Evolutionary conservation across 1,140 invertebrate genomes (phyloP).

Genomic region (Eupeodes corollae): DNA sequence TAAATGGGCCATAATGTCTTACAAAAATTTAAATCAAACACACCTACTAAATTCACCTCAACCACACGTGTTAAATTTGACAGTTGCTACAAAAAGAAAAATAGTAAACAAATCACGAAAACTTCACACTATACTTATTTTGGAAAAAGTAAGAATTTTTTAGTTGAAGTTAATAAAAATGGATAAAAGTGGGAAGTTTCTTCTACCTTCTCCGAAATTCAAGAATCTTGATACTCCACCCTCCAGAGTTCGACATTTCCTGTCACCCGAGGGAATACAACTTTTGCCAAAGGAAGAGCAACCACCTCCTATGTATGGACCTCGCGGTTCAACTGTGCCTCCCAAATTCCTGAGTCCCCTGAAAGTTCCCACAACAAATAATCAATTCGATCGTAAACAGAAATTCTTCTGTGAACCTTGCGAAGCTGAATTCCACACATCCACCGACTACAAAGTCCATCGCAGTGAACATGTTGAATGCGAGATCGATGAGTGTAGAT

Average conservation of each 20-base stretch:
- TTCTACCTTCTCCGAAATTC: conserved; percentile 26
- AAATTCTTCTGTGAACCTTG: conserved; percentile 57
- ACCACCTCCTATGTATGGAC: conserved; percentile 37
- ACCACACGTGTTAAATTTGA: too few species aligned
- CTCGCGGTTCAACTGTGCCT: conserved; percentile 31
- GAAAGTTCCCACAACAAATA: conserved; percentile 6
- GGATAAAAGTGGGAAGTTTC: conserved; percentile 19
- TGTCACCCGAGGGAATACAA: conserved; percentile 33
- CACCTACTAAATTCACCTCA: too few species aligned
- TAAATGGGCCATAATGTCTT: too few species aligned
- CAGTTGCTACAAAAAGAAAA: too few species aligned
- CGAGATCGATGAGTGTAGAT: conserved; percentile 68
- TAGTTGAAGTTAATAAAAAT: conserved; percentile 12
- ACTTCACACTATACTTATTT: too few species aligned
- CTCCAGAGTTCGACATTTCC: conserved; percentile 14
- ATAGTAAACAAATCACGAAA: too few species aligned
- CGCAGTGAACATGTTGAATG: conserved; percentile 58
- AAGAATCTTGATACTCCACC: conserved; percentile 9
- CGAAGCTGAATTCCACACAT: conserved; percentile 53
- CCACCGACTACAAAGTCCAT: conserved; percentile 50
- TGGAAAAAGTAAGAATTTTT: too few species aligned
- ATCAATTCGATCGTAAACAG: conserved; percentile 15
- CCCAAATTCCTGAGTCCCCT: conserved; percentile 15
- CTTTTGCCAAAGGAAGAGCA: conserved; percentile 26
- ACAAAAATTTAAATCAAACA: too few species aligned